Percentiles rank a stretch among this genome's conserved stretches.
Conservation (phyloP, 2,113 vertebrate species). For the Strix uralensis region DNA sequence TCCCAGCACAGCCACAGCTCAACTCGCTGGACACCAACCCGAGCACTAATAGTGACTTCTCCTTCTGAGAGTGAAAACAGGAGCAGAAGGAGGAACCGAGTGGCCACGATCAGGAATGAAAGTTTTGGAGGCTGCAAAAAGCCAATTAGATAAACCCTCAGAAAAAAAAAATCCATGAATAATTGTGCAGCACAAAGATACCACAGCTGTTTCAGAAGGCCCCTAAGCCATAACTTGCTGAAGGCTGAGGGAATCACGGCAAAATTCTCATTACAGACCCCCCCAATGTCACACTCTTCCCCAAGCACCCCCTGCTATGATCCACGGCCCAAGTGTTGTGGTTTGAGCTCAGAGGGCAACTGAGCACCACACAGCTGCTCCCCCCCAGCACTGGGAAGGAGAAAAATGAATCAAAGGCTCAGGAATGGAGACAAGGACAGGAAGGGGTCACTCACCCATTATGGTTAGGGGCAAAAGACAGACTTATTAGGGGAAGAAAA, state of each 20-base stretch:
- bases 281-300: accelerated
- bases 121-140: not conserved
- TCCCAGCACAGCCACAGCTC: not conserved
- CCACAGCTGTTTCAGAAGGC: not conserved
- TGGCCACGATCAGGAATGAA: not conserved
- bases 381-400: too few relatives aligned
- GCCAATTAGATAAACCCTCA: not conserved
- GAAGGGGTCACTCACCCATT: too few relatives aligned
- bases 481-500: too few relatives aligned
- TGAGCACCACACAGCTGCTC: too few relatives aligned
- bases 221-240: not conserved
- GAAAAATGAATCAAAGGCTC: too few relatives aligned
- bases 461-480: too few relatives aligned
- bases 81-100: too few relatives aligned
- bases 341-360: too few relatives aligned
- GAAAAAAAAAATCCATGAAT: not conserved
- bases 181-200: not conserved
- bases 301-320: not conserved
- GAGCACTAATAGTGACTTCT: not conserved
- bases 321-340: too few relatives aligned
- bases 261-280: not conserved
- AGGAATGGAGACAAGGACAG: too few relatives aligned
- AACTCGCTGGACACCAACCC: not conserved
- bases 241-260: not conserved
- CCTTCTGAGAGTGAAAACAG: not conserved